Percentiles rank a stretch among this genome's conserved stretches.
Evolutionary conservation across 23 tunicate genomes (phyloP).

Genomic region (Oikopleura vanhoeffeni): DNA sequence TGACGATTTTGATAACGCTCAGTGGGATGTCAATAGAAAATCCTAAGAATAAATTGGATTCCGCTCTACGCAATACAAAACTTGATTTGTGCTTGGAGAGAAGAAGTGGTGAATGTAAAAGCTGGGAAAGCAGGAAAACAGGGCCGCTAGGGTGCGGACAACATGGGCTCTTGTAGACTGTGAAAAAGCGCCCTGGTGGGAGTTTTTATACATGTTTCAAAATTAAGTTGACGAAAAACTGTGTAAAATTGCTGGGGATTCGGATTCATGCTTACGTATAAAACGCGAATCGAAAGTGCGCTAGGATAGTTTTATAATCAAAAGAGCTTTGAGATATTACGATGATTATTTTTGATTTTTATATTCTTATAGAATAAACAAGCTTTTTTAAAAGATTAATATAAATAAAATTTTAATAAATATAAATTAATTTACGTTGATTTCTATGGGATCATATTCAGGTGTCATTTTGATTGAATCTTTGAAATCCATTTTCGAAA

Average conservation of each 20-base stretch:
- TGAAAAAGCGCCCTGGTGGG: background rate
- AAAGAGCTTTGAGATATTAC: too few species aligned
- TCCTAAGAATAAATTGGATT: background rate
- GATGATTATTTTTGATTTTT: too few species aligned
- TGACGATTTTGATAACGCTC: background rate
- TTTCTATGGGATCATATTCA: too few species aligned
- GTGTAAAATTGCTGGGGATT: background rate
- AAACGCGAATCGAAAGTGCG: too few species aligned
- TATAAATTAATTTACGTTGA: too few species aligned
- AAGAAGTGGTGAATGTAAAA: background rate
- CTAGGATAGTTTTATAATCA: too few species aligned
- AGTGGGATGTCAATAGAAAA: background rate
- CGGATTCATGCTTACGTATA: background rate
- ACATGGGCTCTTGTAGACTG: background rate
- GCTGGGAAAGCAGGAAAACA: background rate
- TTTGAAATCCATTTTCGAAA: too few species aligned
- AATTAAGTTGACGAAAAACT: background rate
- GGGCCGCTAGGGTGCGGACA: background rate
- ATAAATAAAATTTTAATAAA: too few species aligned
- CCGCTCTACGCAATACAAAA: background rate
- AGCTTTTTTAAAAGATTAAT: too few species aligned
- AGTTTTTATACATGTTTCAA: background rate
- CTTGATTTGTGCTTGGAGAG: background rate
- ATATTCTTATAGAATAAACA: too few species aligned
- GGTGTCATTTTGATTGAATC: too few species aligned